phyloP scores from a whole-genome alignment of 2,113 vertebrate species.

The Myiozetetes cayanensis region DNA sequence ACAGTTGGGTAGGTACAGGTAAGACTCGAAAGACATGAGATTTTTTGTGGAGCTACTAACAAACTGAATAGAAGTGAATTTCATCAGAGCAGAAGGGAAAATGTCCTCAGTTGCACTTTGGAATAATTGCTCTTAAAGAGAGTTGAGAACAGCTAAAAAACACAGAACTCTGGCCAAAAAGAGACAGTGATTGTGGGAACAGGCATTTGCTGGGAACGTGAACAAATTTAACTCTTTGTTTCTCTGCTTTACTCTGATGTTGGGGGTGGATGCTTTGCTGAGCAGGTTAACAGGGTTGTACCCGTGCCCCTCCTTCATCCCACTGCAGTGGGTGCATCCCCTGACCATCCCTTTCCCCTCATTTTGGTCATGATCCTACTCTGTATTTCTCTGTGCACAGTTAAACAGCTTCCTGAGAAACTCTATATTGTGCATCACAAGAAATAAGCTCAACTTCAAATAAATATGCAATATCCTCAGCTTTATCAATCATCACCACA shows the following conservation, averaged over 20 bases:
- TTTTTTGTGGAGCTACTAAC: background rate
- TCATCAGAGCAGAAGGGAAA: slow-evolving; percentile 39
- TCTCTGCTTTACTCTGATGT: background rate
- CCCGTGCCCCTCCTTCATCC: background rate
- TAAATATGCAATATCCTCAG: background rate
- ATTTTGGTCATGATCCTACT: background rate
- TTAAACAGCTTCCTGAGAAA: background rate
- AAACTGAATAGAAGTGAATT: background rate
- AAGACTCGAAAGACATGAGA: background rate
- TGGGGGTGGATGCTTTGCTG: background rate
- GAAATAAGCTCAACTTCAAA: background rate
- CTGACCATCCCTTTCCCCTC: background rate
- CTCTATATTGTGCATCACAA: background rate
- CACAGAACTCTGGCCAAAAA: slow-evolving; percentile 38
- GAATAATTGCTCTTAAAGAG: slow-evolving; percentile 8
- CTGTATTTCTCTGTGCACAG: background rate
- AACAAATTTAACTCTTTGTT: slow-evolving; percentile 2
- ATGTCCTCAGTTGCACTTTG: slow-evolving; percentile 28
- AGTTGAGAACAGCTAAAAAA: slow-evolving; percentile 46
- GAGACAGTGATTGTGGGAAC: background rate
- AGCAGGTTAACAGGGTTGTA: background rate
- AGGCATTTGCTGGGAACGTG: background rate
- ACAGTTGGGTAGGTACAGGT: accelerated
- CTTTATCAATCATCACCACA: background rate
- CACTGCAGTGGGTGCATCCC: background rate